A percentile compares a stretch with the other conserved stretches of the same genome.
Evolutionary conservation across 2,888 invertebrate genomes (phyloP).

Genomic region (Habroteleia sp.): DNA sequence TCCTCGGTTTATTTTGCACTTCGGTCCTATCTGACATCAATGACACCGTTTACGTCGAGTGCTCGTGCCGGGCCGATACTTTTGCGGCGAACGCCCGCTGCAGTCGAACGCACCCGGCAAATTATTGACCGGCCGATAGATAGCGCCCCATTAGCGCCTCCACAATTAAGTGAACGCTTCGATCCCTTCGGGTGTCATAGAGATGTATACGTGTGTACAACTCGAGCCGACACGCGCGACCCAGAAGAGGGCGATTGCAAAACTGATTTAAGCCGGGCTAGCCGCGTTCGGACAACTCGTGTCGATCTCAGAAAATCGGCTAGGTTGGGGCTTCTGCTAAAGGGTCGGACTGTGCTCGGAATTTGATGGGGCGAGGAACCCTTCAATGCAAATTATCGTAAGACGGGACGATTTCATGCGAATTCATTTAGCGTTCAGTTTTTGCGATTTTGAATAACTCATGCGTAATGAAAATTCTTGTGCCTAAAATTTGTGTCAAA

Average conservation of each 20-base stretch:
- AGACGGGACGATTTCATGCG: no score
- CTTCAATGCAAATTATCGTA: no score
- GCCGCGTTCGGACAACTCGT: background rate
- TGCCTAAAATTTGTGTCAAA: no score
- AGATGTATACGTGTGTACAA: slow-evolving; percentile 4
- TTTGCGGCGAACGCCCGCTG: slow-evolving; percentile 16
- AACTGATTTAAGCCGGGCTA: slow-evolving; percentile 24
- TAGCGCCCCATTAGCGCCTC: slow-evolving; percentile 73
- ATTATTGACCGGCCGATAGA: slow-evolving; percentile 64
- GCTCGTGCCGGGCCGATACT: slow-evolving; percentile 63
- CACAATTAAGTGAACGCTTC: slow-evolving; percentile 74
- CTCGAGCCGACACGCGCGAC: slow-evolving; percentile 9
- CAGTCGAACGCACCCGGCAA: slow-evolving; percentile 59
- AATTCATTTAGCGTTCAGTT: no score
- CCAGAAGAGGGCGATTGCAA: slow-evolving; percentile 13
- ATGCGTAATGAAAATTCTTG: no score
- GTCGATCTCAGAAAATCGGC: no score
- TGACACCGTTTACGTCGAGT: slow-evolving; percentile 67
- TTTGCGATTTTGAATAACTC: no score
- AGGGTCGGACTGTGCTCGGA: no score
- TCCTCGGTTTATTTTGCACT: slow-evolving; percentile 60
- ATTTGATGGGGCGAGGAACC: no score
- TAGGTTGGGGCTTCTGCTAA: no score
- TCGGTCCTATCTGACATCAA: slow-evolving; percentile 70
- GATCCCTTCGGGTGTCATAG: slow-evolving; percentile 30